phyloP scores from a whole-genome alignment of 2,113 vertebrate species.

The Antigone vipio region DNA sequence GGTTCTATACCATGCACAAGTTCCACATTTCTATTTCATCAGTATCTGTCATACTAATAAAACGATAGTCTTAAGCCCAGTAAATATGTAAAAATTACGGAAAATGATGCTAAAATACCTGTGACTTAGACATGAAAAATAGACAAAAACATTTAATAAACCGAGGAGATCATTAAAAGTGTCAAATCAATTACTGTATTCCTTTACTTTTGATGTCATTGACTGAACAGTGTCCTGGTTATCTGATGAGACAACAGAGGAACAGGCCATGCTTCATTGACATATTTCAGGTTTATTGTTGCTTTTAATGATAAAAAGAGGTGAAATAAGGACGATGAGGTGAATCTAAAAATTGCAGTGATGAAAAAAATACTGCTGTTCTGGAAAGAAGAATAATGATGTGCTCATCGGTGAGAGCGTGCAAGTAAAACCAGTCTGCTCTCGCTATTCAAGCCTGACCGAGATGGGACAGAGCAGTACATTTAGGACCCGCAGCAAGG shows the following conservation, averaged over 20 bases:
- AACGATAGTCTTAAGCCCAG: not conserved
- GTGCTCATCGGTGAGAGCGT: not conserved
- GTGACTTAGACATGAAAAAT: not conserved
- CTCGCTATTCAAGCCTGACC: not conserved
- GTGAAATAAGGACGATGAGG: not conserved
- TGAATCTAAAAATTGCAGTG: not conserved
- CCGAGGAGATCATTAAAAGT: not conserved
- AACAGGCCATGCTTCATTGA: not conserved
- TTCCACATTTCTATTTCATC: not conserved
- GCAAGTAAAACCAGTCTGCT: not conserved
- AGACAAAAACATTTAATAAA: not conserved
- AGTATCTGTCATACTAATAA: not conserved
- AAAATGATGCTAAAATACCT: not conserved
- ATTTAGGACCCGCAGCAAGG: not conserved
- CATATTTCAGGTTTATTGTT: not conserved
- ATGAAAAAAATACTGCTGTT: not conserved
- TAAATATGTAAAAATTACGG: not conserved
- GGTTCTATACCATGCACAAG: not conserved
- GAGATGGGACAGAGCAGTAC: not conserved
- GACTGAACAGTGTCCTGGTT: not conserved
- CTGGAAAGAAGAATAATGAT: not conserved
- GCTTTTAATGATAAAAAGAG: not conserved
- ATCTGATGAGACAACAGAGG: not conserved
- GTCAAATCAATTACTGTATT: not conserved
- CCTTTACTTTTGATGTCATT: not conserved